These are phyloP conservation scores for Urosaurus nigricauda DNA, from an alignment of 2,797 vertebrate species.

Conservation along the genomic window DNA sequence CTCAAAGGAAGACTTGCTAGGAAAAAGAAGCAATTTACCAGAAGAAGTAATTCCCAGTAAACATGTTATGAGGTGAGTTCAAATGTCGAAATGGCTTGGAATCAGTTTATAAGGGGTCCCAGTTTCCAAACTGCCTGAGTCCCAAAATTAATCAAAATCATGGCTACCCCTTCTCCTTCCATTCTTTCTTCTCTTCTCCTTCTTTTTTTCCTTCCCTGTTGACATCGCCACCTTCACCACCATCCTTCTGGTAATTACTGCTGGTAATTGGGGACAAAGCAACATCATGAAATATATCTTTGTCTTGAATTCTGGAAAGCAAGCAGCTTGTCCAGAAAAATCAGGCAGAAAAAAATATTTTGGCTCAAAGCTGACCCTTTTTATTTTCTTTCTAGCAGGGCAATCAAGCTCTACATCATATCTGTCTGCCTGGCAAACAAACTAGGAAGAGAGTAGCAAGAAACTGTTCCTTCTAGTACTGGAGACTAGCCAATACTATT, in stretches of 20 bases:
- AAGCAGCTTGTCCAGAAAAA: conserved; percentile 17
- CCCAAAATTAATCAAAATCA: not conserved
- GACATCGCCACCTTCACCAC: not conserved
- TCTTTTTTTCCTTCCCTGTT: not conserved
- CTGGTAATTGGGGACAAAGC: conserved; percentile 36
- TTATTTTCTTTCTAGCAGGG: conserved; percentile 66
- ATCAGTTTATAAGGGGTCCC: not conserved
- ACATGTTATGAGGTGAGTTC: not conserved
- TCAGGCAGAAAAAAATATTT: conserved; percentile 54
- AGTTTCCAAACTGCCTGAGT: not conserved
- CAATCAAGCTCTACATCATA: conserved; percentile 70
- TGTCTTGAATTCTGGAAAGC: conserved; percentile 38
- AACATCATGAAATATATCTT: not conserved
- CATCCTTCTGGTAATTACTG: not conserved
- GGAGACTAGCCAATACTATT: conserved; percentile 70
- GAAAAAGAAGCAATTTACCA: not conserved
- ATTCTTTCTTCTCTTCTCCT: no score
- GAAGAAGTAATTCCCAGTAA: not conserved
- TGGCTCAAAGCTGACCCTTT: conserved; percentile 52
- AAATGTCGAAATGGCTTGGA: not conserved
- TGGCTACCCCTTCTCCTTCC: no score
- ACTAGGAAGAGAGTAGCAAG: conserved; percentile 58
- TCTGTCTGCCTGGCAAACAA: conserved; percentile 68
- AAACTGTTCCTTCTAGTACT: conserved; percentile 51
- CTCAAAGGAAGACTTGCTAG: not conserved